Percentiles rank a stretch among this genome's conserved stretches.
phyloP scores from a whole-genome alignment of 64 coral and sea anemone species.

The Montipora efflorescens region DNA sequence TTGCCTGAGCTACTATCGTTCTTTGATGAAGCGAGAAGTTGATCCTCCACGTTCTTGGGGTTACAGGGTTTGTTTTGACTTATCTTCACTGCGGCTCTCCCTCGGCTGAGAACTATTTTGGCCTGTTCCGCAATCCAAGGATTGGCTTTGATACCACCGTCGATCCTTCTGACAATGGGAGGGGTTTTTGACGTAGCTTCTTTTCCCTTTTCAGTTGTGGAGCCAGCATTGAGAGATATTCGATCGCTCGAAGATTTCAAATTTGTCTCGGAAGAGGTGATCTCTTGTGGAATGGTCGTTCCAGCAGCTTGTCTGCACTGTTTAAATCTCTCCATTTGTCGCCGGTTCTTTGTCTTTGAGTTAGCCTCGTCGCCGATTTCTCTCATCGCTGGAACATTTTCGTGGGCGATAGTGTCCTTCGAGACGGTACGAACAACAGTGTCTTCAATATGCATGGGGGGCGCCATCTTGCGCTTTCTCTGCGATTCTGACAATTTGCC shows the following conservation, averaged over 20 bases:
- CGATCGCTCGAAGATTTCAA: neutral
- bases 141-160: conserved; percentile 78
- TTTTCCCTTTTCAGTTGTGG: conserved; percentile 2
- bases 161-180: conserved; percentile 57
- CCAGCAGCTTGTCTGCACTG: neutral
- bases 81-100: conserved; percentile 68
- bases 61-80: conserved; percentile 38
- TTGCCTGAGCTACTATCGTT: neutral
- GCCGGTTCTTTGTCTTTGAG: neutral
- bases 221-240: neutral
- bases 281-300: neutral
- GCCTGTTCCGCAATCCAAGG: conserved; percentile 99
- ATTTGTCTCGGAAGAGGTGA: neutral
- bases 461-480: conserved; percentile 49
- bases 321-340: conserved; percentile 11
- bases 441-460: neutral
- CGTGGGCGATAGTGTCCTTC: neutral
- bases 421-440: neutral
- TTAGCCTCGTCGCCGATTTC: neutral
- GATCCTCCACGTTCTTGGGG: neutral
- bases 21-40: neutral
- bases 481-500: conserved; percentile 44
- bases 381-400: neutral
- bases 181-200: conserved; percentile 63
- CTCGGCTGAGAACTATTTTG: conserved; percentile 80